Conservation (phyloP, 2,113 vertebrate genomes). For the Heterotilapia buettikoferi region DNA sequence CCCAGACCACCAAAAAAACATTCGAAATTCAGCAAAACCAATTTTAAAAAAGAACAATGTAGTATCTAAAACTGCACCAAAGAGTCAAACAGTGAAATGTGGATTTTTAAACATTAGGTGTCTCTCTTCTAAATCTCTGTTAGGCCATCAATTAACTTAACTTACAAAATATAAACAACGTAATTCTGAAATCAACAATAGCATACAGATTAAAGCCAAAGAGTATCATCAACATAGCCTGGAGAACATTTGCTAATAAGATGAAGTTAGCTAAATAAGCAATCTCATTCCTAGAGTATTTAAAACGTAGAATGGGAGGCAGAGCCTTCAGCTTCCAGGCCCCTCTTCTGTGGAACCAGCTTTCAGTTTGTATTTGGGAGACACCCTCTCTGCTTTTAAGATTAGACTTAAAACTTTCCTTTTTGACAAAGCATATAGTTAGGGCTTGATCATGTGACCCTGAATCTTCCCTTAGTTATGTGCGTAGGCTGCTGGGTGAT, state of each 20-base stretch:
- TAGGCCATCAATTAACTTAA: not conserved
- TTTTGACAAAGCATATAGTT: too few species aligned
- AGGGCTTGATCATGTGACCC: too few species aligned
- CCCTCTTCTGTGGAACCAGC: too few species aligned
- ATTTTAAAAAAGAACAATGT: not conserved
- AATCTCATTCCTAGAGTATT: not conserved
- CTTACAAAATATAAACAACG: not conserved
- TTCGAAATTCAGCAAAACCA: not conserved
- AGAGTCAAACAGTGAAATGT: not conserved
- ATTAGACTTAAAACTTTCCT: too few species aligned
- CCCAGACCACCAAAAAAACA: not conserved
- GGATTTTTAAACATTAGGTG: not conserved
- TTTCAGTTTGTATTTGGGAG: too few species aligned
- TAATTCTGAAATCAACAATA: not conserved
- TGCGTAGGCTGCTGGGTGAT: too few species aligned
- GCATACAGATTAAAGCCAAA: not conserved
- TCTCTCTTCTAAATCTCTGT: not conserved
- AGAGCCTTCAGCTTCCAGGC: not conserved
- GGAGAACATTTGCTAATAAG: not conserved
- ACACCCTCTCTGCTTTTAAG: too few species aligned
- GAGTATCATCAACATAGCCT: not conserved
- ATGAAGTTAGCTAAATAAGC: not conserved
- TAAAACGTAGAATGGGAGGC: not conserved
- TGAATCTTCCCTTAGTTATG: too few species aligned
- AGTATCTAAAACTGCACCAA: not conserved